Conservation (phyloP, 2,888 invertebrate genomes). For the Crepidodera aurea region DNA sequence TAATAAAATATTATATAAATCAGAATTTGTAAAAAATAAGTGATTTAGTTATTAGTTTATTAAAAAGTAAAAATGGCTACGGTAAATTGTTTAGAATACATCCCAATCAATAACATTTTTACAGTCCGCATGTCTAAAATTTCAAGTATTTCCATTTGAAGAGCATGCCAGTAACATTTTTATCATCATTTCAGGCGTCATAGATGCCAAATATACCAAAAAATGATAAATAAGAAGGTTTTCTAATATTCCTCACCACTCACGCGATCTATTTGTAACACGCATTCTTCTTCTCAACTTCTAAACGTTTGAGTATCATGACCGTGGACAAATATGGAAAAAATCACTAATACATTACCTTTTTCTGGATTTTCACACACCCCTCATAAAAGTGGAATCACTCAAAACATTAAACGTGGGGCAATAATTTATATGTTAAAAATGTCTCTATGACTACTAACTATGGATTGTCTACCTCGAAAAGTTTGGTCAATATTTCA, state of each 20-base stretch:
- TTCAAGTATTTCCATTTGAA: not conserved
- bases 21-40: too few relatives aligned
- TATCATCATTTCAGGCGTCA: constrained; percentile 2
- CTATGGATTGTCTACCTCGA: not conserved
- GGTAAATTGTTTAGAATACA: too few relatives aligned
- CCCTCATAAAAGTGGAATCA: constrained; percentile 22
- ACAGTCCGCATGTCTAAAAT: not conserved
- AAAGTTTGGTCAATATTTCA: constrained; percentile 30
- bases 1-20: too few relatives aligned
- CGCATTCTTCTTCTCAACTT: constrained; percentile 14
- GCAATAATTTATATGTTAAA: constrained; percentile 24
- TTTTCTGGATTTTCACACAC: constrained; percentile 25
- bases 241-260: not conserved
- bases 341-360: constrained; percentile 30
- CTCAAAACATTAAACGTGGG: constrained; percentile 28
- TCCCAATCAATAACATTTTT: not conserved
- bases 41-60: too few relatives aligned
- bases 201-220: constrained; percentile 7
- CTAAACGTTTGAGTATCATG: not conserved
- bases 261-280: constrained; percentile 28
- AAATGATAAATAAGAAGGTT: constrained; percentile 13
- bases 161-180: constrained; percentile 8
- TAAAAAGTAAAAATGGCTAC: too few relatives aligned
- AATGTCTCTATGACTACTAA: constrained; percentile 29
- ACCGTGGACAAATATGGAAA: constrained; percentile 2